Base-by-base conservation (phyloP, 2,113 vertebrate species). In the Pycnonotus jocosus region DNA sequence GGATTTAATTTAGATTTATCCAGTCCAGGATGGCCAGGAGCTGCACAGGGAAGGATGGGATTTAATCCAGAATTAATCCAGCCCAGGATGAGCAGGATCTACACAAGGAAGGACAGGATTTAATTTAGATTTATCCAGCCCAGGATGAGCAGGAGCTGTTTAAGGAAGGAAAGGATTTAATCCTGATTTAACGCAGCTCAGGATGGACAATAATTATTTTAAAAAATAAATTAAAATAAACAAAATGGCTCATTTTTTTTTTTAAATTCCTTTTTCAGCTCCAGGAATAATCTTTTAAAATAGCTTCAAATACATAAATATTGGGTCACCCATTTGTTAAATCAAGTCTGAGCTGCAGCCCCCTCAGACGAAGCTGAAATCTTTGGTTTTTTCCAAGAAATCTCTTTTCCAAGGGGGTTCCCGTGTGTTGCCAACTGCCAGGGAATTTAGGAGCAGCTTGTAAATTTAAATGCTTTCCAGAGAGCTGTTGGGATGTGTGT, bases 381-480 rank as follows among this genome's bases (percentile, higher is more conserved):
- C 85, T 90, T 90, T 64, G 91, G 11, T 38, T 38, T 38, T 96
- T 96, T 92, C 95, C 92, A 96, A 90, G 83, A 96, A 94, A 95
- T 97, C 84, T 90, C 86, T 95, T 97, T 95, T 96, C 92, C 94
- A 91, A 64, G 57, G 81, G 93, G 79, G 86, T 95, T 95, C 90
- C 93, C 86, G 73, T 45, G 91, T 79, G 89, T 83, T 97, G 92
- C 95, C 92, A 96, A 96, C 87, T 96, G 94, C 96, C 97, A 95
- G 95, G 86, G 78, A 90, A 92, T 96, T 97, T 92, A 92, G 22
- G 56, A 96, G 72, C 93, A 96, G 95, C 94, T 97, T 97, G 96
- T 96, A 96, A 96, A 97, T 96, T 97, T 96, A 96, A 97, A 95
- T 93, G 94, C 92, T 97, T 97, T 93, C 96, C 92, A 97, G 97